Percentiles rank a stretch among this genome's conserved stretches.
Evolutionary conservation across 2,113 vertebrate species (phyloP).

Genomic region (Toxotes jaculatrix): DNA sequence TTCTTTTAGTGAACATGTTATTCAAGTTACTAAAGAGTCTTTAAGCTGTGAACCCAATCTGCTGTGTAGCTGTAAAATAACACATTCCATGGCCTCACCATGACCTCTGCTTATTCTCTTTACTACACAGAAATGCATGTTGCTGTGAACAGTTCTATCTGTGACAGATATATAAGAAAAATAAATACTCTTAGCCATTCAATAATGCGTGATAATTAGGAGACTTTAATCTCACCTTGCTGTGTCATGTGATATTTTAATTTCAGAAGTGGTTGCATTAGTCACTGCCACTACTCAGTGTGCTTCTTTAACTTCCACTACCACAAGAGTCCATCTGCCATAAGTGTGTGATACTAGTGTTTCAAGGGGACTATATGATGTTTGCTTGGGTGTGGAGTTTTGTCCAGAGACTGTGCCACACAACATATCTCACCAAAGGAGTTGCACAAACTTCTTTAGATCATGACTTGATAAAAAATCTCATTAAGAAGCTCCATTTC

Average conservation of each 20-base stretch:
- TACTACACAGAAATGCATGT: neutral
- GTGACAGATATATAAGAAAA: neutral
- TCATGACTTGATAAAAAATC: neutral
- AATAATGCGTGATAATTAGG: neutral
- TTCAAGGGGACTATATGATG: no score
- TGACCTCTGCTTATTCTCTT: neutral
- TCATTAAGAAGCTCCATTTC: slow-evolving; percentile 5
- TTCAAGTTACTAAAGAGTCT: slow-evolving; percentile 4
- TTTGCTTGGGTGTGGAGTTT: no score
- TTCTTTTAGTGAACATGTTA: neutral
- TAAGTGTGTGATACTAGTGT: no score
- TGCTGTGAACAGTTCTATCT: neutral
- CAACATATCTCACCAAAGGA: no score
- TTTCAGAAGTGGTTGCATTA: neutral
- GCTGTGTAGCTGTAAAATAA: neutral
- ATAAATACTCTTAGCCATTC: neutral
- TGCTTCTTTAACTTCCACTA: no score
- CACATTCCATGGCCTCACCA: neutral
- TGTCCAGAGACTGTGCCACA: no score
- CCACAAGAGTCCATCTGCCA: no score
- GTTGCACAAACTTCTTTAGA: slow-evolving; percentile 6
- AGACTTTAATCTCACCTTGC: neutral
- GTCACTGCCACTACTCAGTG: neutral
- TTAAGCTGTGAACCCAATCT: neutral
- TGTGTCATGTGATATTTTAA: neutral